These are phyloP conservation scores for Dromius quadrimaculatus DNA, from an alignment of 2,888 invertebrate genomes.

Conservation along the genomic window DNA sequence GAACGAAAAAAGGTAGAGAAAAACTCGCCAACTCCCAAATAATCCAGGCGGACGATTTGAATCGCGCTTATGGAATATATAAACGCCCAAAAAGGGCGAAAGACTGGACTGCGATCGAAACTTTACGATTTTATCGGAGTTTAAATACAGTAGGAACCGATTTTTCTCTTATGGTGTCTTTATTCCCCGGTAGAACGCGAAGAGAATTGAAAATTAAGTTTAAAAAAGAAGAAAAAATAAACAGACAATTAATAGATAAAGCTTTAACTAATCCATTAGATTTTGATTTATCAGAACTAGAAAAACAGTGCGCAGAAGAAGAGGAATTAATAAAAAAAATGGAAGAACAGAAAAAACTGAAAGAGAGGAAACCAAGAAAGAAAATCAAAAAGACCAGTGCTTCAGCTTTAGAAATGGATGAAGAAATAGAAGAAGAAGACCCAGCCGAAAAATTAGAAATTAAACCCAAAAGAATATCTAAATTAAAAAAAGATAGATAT, in stretches of 20 bases:
- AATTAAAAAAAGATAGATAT: conserved; percentile 28
- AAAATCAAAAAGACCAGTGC: background rate
- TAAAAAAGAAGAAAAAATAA: conserved; percentile 88
- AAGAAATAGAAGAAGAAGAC: conserved; percentile 25
- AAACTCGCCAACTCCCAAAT: conserved; percentile 75
- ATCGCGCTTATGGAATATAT: conserved; percentile 73
- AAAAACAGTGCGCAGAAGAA: conserved; percentile 70
- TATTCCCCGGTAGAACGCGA: conserved; percentile 83
- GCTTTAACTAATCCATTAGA: conserved; percentile 78
- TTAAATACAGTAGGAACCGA: conserved; percentile 92
- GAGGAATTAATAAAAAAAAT: conserved; percentile 64
- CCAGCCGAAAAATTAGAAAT: conserved; percentile 40
- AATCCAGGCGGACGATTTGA: conserved; percentile 75
- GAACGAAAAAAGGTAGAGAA: conserved; percentile 72
- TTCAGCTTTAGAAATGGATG: conserved; percentile 1
- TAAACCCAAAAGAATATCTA: conserved; percentile 28
- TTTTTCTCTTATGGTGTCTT: conserved; percentile 87
- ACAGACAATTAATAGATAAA: conserved; percentile 79
- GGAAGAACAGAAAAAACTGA: conserved; percentile 55
- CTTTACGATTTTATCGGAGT: conserved; percentile 91
- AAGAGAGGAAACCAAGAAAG: conserved; percentile 53
- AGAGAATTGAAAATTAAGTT: conserved; percentile 92
- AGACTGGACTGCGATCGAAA: conserved; percentile 84
- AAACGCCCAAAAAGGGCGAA: conserved; percentile 76
- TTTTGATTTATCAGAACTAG: conserved; percentile 76